Evolutionary conservation across 2,113 vertebrate species (phyloP).

Genomic region (Phoxinus phoxinus): DNA sequence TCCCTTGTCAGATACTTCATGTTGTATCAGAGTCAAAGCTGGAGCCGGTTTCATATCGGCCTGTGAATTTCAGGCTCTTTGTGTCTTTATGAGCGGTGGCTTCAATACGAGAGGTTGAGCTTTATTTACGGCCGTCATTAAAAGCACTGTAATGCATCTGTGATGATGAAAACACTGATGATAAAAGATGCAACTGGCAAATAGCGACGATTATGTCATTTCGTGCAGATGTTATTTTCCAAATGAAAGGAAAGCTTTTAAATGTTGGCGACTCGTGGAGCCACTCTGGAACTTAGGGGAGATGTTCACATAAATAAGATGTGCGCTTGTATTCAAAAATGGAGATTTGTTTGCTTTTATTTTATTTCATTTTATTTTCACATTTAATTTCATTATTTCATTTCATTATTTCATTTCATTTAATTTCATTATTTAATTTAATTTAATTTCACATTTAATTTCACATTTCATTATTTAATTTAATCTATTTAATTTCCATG

Average conservation of each 20-base stretch:
- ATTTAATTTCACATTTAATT: too few species aligned
- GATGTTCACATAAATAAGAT: neutral
- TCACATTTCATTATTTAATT: too few species aligned
- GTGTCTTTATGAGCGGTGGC: conserved; percentile 31
- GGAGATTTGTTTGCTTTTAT: too few species aligned
- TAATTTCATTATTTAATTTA: too few species aligned
- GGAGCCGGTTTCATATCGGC: neutral
- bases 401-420: too few species aligned
- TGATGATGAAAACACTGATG: conserved; percentile 15
- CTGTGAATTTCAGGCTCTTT: conserved; percentile 21
- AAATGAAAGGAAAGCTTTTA: conserved; percentile 18
- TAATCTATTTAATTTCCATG: too few species aligned
- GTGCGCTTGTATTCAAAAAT: too few species aligned
- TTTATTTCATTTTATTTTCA: too few species aligned
- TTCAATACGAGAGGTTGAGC: neutral
- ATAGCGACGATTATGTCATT: neutral
- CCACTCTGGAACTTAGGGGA: neutral
- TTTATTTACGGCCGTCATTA: conserved; percentile 29
- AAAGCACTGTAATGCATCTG: conserved; percentile 3
- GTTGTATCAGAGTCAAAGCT: conserved; percentile 29
- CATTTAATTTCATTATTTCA: too few species aligned
- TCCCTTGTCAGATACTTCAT: conserved; percentile 38
- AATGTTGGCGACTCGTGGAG: neutral
- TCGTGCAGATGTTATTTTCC: neutral
- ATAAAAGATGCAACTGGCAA: conserved; percentile 39